Percentiles rank a stretch among this genome's conserved stretches.
Evolutionary conservation across 1,140 invertebrate species (phyloP).

Genomic region (Gonioctena quinquepunctata): DNA sequence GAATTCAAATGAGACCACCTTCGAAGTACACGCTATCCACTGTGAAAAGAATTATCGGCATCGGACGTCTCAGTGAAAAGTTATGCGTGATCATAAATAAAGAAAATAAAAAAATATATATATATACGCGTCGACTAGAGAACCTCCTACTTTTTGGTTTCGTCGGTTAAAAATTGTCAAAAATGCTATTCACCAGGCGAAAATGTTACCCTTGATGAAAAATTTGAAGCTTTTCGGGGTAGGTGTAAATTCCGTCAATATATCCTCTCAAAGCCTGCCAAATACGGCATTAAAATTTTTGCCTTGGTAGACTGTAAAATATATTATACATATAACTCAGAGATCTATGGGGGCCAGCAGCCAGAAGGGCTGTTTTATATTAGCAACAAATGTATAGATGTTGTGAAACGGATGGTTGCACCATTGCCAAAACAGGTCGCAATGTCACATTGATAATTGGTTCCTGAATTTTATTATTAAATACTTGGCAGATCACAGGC

Average conservation of each 20-base stretch:
- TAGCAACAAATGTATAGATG: not conserved
- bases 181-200: no score
- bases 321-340: slow-evolving; percentile 8
- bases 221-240: slow-evolving; percentile 7
- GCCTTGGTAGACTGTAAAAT: slow-evolving; percentile 4
- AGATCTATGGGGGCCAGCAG: slow-evolving; percentile 15
- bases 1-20: no score
- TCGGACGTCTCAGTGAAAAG: no score
- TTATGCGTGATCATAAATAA: no score
- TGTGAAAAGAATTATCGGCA: no score
- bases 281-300: slow-evolving; percentile 21
- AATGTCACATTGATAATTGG: slow-evolving; percentile 11
- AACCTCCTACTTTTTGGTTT: no score
- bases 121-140: no score
- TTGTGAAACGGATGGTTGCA: not conserved
- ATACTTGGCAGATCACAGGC: no score
- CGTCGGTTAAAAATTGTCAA: no score
- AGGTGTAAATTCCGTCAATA: slow-evolving; percentile 13
- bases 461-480: no score
- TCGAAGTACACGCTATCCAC: no score
- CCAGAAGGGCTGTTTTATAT: not conserved
- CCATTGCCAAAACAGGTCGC: not conserved
- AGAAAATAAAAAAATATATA: no score
- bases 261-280: slow-evolving; percentile 9
- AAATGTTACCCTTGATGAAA: slow-evolving; percentile 11